These are phyloP conservation scores for Micromussa lordhowensis DNA, from an alignment of 92 coral and sea anemone species.

Conservation along the genomic window DNA sequence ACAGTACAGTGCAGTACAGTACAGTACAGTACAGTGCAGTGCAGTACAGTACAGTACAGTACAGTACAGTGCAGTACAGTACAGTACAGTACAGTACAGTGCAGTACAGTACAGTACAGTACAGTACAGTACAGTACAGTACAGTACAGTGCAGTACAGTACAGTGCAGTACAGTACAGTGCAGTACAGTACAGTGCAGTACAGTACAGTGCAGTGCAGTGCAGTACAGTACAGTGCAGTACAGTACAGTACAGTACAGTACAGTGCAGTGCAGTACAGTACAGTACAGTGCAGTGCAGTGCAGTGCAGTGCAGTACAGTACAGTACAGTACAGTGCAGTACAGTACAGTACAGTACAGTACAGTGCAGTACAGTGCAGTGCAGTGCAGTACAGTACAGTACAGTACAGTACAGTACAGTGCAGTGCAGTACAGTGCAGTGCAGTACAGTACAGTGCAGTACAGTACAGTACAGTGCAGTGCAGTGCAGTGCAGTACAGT, in stretches of 20 bases:
- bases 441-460: neutral
- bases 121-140: neutral
- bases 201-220: neutral
- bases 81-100: neutral
- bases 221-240: constrained; percentile 3
- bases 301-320: constrained; percentile 7
- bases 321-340: neutral
- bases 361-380: constrained; percentile 11
- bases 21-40: neutral
- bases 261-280: neutral
- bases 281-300: constrained; percentile 6
- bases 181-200: constrained; percentile 3
- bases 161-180: neutral
- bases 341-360: constrained; percentile 8
- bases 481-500: constrained; percentile 21
- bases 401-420: constrained; percentile 18
- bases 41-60: neutral
- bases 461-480: constrained; percentile 28
- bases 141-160: neutral
- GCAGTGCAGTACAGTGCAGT: neutral
- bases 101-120: neutral
- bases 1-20: neutral
- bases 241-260: constrained; percentile 4
- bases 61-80: neutral
- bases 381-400: constrained; percentile 10